Percentiles rank a stretch among this genome's conserved stretches.
These are phyloP conservation scores for Tarsius wallacei DNA, from an alignment of 2,797 vertebrate species.

Conservation along the genomic window DNA sequence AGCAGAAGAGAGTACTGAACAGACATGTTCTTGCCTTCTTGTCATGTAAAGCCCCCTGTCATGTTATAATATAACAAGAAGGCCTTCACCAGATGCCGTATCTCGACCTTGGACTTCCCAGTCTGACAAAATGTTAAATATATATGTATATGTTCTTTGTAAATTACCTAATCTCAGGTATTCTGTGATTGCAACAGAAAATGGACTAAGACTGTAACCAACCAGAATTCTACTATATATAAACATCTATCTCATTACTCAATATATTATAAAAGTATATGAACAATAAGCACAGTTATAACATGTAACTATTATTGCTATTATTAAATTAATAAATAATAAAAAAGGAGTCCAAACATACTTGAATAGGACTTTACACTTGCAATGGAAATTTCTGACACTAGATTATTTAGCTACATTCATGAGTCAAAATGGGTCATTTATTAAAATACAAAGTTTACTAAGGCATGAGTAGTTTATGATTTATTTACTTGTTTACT, in stretches of 20 bases:
- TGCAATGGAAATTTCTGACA: background rate
- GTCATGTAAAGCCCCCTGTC: background rate
- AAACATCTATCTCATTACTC: background rate
- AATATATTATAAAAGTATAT: background rate
- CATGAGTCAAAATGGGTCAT: background rate
- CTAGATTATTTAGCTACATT: background rate
- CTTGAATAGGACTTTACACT: background rate
- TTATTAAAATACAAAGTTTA: background rate
- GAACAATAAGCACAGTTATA: background rate
- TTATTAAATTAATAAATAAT: background rate
- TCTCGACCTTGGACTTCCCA: background rate
- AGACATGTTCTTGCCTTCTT: background rate
- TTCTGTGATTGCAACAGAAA: background rate
- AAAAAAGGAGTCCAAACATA: background rate
- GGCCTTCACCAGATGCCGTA: background rate
- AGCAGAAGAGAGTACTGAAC: background rate
- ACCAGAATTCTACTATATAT: background rate
- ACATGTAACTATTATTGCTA: background rate
- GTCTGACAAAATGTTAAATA: background rate
- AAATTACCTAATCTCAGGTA: background rate
- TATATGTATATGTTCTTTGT: background rate
- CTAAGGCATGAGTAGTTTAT: background rate
- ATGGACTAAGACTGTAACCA: background rate
- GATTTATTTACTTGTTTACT: background rate
- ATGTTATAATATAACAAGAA: background rate